A percentile compares a stretch with the other conserved stretches of the same genome.
Evolutionary conservation across 2,888 invertebrate species (phyloP).

Genomic region (Acronicta leporina): DNA sequence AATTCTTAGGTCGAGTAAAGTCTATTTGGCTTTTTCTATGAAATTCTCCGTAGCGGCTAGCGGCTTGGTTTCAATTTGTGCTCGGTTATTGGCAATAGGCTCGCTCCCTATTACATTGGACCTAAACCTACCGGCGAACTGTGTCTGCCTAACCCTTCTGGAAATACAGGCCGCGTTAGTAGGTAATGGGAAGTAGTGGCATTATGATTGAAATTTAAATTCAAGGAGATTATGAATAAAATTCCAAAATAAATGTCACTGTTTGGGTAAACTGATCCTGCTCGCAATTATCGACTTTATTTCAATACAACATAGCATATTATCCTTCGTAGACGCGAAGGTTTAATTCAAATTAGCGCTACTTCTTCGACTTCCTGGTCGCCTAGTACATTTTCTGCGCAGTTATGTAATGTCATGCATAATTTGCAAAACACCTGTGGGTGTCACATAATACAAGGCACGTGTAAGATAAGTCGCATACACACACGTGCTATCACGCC

Average conservation of each 20-base stretch:
- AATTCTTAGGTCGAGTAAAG: no score
- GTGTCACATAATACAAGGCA: not conserved
- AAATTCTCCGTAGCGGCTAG: no score
- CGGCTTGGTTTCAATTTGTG: no score
- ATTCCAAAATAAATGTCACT: conserved; percentile 22
- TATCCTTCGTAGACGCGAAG: conserved; percentile 31
- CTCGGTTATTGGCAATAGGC: no score
- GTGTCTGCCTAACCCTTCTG: no score
- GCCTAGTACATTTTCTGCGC: conserved; percentile 58
- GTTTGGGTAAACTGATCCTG: conserved; percentile 9
- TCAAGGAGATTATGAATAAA: conserved; percentile 10
- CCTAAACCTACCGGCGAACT: no score
- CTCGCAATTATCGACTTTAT: conserved; percentile 6
- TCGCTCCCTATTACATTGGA: no score
- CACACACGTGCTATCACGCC: not conserved
- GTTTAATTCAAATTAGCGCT: conserved; percentile 54
- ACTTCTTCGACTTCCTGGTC: conserved; percentile 54
- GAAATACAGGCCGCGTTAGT: no score
- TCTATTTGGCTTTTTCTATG: no score
- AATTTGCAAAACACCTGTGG: conserved; percentile 32
- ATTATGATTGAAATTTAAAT: no score
- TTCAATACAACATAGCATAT: conserved; percentile 6
- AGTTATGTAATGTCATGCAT: conserved; percentile 52
- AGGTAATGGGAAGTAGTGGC: no score
- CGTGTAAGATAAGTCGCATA: conserved; percentile 8